Conservation (phyloP, 2,113 vertebrate genomes). For the Empidonax alnorum region DNA sequence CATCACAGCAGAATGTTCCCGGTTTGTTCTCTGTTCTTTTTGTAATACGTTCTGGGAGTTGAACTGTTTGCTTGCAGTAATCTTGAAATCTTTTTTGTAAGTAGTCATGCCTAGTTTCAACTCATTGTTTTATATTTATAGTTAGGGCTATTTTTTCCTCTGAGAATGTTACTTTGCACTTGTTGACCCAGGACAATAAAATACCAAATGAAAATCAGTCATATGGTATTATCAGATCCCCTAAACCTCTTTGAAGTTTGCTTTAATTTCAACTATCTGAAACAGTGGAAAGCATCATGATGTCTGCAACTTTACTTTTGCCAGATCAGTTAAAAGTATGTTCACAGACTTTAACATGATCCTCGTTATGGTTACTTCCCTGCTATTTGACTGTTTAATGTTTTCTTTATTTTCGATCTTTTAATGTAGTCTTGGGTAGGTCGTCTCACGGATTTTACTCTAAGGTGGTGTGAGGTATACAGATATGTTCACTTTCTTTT, state of each 20-base stretch:
- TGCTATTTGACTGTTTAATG: background rate
- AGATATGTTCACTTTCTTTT: background rate
- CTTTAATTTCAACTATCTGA: conserved; percentile 35
- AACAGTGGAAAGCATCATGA: background rate
- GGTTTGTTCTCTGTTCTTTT: background rate
- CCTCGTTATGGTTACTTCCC: background rate
- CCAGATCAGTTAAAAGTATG: conserved; percentile 24
- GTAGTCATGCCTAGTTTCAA: background rate
- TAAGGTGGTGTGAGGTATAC: background rate
- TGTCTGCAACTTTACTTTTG: background rate
- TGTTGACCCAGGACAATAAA: background rate
- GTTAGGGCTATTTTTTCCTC: background rate
- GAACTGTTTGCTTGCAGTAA: conserved; percentile 6
- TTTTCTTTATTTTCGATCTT: background rate
- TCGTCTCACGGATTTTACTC: background rate
- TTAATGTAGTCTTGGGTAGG: background rate
- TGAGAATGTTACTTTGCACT: background rate
- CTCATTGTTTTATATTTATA: background rate
- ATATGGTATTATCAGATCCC: conserved; percentile 1
- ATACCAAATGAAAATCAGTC: background rate
- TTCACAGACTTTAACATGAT: background rate
- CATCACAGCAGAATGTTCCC: background rate
- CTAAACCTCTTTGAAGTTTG: conserved; percentile 33
- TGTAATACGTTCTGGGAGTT: conserved; percentile 1
- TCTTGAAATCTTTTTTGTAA: background rate